Evolutionary conservation across 64 coral and sea anemone species (phyloP), one percentile per base, ranked within the genome.

Genomic region (Montipora sp.): DNA sequence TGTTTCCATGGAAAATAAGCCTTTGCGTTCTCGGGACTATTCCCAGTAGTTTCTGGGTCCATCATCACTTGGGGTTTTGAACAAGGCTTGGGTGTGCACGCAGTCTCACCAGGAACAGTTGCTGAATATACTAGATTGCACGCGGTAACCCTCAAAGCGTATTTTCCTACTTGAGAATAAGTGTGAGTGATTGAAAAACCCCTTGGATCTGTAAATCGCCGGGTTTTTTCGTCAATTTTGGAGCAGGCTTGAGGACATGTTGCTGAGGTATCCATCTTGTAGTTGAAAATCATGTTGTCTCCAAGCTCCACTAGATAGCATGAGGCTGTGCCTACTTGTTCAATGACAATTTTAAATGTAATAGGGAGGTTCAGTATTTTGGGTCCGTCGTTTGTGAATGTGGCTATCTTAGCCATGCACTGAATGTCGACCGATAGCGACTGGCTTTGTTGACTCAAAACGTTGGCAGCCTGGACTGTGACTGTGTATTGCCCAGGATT

Each of bases 371-470:
- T 88, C 14, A 77, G 19, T 45, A 77, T 77, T 69, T n/a, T n/a
- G 49, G 96, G 94, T 3, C 90, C 93, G 53, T 98, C 81, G 60
- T 95, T 98, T 48, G 8, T 59, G 48, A 91, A 83, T 2, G n/a
- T 79, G 10, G 88, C 22, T 19, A 58, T 91, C 61, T 73, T 78
- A 0, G 92, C 90, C 24, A 88, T 83, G 11, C 70, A 88, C 59
- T 95, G 92, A 59, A 92, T 59, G 87, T 68, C 73, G 11, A 96
- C 47, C 5, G 48, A 48, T 7, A 75, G 5, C 47, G 20, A 36
- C 19, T 74, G 48, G 27, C 0, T 81, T 7, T 6, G 9, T 23
- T 79, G 36, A 67, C 91, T 95, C 2, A 98, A 91, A 10, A 91
- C 94, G 49, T 98, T 98, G 24, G 27, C 45, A 2, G 89, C 87